Evolutionary conservation across 2,888 invertebrate species (phyloP), one percentile per base, ranked within the genome.

Genomic region (Urechis unicinctus): DNA sequence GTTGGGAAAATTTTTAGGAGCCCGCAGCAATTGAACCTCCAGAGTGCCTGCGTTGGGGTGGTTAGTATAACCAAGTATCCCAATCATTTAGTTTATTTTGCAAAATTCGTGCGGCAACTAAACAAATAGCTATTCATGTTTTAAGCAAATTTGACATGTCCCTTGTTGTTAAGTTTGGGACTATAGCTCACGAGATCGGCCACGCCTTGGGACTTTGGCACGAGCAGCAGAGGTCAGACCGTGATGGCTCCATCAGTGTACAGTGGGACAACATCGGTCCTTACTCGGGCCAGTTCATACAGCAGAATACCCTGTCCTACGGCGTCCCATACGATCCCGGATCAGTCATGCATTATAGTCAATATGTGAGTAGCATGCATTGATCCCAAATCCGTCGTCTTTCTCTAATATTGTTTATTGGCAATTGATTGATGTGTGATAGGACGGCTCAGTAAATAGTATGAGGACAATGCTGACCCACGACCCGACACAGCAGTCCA

Each of bases 401-500:
- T n/a, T n/a, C n/a, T n/a, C n/a, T n/a, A n/a, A n/a, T n/a, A n/a
- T n/a, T n/a, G n/a, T n/a, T n/a, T 17, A 9, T 17, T 13, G 9
- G 17, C 36, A 17, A 17, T 13, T 9, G 17, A n/a, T n/a, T n/a
- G n/a, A n/a, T n/a, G n/a, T n/a, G n/a, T n/a, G n/a, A n/a, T 17
- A 36, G 36, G 36, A 9, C 17, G 36, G 36, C 9, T 62, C 64
- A 9, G 9, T 41, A 21, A 65, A 61, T 50, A 56, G 56, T 9
- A 24, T 45, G 2, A 42, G 52, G 41, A 61, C 61, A 2, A 54
- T 65, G 53, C 43, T 52, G 46, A 42, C 65, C 2, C n/a, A 55
- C 26, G 52, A 65, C 28, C 56, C 59, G 9, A 41, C 57, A 22
- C 62, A 56, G 45, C 64, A 65, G 51, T 31, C 26, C 9, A 57